Conservation (phyloP, 2,888 invertebrate species). For the Hirtodrosophila cameraria region DNA sequence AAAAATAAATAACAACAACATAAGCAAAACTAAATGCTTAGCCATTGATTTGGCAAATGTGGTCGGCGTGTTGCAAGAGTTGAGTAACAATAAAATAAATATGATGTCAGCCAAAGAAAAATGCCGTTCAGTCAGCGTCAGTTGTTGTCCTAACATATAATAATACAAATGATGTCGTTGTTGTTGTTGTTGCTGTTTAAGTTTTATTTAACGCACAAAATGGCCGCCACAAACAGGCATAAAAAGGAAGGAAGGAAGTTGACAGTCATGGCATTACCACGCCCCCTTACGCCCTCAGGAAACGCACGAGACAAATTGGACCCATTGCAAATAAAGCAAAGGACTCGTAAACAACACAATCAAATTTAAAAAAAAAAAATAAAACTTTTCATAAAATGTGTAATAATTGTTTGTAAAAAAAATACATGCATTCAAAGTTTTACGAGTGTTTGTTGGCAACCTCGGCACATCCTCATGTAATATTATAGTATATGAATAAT, state of each 20-base stretch:
- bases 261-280: constrained; percentile 53
- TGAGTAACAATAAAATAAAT: constrained; percentile 52
- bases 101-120: constrained; percentile 53
- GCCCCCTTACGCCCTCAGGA: constrained; percentile 44
- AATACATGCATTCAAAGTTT: neutral
- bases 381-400: constrained; percentile 31
- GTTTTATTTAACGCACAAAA: constrained; percentile 49
- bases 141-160: constrained; percentile 15
- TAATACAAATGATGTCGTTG: constrained; percentile 31
- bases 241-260: constrained; percentile 63
- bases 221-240: constrained; percentile 39
- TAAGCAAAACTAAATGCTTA: constrained; percentile 10
- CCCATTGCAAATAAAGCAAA: constrained; percentile 20
- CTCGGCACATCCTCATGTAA: constrained; percentile 3
- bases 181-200: constrained; percentile 35
- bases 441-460: constrained; percentile 24
- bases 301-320: constrained; percentile 66
- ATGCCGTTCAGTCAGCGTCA: constrained; percentile 23
- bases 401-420: constrained; percentile 15
- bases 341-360: constrained; percentile 3
- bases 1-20: neutral
- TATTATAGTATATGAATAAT: constrained; percentile 21
- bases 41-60: constrained; percentile 43
- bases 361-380: constrained; percentile 12
- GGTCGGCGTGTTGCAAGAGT: constrained; percentile 26